A percentile compares a stretch with the other conserved stretches of the same genome.
Conservation (phyloP, 2,797 vertebrate species). For the Zenarchopterus dispar region DNA sequence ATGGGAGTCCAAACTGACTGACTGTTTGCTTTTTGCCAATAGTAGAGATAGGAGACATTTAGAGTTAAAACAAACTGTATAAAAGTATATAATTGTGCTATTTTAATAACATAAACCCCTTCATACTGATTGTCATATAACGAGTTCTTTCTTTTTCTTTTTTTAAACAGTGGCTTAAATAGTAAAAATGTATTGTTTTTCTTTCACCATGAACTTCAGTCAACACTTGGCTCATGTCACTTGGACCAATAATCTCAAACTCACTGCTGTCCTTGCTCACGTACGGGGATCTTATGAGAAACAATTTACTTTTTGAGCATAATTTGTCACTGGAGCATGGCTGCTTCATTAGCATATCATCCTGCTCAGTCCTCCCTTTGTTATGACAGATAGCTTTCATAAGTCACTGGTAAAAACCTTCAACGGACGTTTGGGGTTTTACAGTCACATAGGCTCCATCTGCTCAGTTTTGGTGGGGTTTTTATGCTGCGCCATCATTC, state of each 20-base stretch:
- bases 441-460: constrained; percentile 86
- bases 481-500: constrained; percentile 84
- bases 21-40: too few species aligned
- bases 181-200: constrained; percentile 33
- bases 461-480: constrained; percentile 81
- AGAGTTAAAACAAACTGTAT: too few species aligned
- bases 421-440: constrained; percentile 84
- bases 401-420: constrained; percentile 85
- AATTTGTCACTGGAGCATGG: constrained; percentile 75
- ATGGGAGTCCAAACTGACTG: too few species aligned
- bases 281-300: constrained; percentile 63
- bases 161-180: not conserved
- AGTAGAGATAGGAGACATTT: too few species aligned
- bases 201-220: constrained; percentile 37
- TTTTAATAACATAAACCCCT: not conserved
- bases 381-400: constrained; percentile 88
- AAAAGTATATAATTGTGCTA: too few species aligned
- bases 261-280: constrained; percentile 48
- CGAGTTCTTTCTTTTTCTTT: constrained; percentile 4
- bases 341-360: constrained; percentile 84
- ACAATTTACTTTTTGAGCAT: constrained; percentile 78
- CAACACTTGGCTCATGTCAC: constrained; percentile 47
- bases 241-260: constrained; percentile 45
- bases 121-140: not conserved
- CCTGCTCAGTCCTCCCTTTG: constrained; percentile 80